Percentiles rank a stretch among this genome's conserved stretches.
Evolutionary conservation across 2,113 vertebrate species (phyloP).

Genomic region (Nothobranchius furzeri): DNA sequence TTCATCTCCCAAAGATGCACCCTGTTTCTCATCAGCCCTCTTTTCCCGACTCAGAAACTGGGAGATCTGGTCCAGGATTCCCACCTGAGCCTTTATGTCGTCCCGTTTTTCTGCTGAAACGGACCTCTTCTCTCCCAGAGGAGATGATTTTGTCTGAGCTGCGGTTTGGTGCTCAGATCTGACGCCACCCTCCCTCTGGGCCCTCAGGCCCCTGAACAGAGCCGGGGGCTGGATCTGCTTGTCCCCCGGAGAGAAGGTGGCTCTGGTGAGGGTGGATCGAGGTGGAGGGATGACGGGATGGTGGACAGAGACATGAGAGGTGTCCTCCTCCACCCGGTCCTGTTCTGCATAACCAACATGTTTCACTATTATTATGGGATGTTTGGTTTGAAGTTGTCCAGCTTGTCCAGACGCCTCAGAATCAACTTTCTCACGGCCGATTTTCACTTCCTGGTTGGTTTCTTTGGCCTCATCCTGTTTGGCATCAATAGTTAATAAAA

Average conservation of each 20-base stretch:
- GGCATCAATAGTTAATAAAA: background rate
- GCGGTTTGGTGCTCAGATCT: constrained; percentile 77
- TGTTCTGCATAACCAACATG: constrained; percentile 3
- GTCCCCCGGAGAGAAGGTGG: constrained; percentile 68
- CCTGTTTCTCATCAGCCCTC: constrained; percentile 64
- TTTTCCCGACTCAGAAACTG: constrained; percentile 85
- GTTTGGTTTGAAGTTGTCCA: constrained; percentile 1
- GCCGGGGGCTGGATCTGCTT: constrained; percentile 84
- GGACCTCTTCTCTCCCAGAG: constrained; percentile 72
- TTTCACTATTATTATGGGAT: constrained; percentile 25
- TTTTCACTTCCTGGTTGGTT: background rate
- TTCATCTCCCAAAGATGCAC: constrained; percentile 2
- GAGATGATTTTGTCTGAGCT: constrained; percentile 79
- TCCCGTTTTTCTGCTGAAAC: constrained; percentile 59
- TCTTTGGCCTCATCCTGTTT: background rate
- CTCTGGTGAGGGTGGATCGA: constrained; percentile 37
- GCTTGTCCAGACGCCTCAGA: background rate
- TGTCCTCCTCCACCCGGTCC: background rate
- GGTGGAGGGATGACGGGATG: constrained; percentile 3
- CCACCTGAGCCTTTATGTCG: constrained; percentile 61
- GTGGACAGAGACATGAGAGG: too few relatives aligned
- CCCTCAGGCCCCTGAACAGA: constrained; percentile 88
- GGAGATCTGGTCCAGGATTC: constrained; percentile 88
- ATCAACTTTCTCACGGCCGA: background rate
- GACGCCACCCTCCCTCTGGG: constrained; percentile 83